These are phyloP conservation scores for Parazoanthus darwini DNA, from an alignment of 92 coral and sea anemone species.

Conservation along the genomic window DNA sequence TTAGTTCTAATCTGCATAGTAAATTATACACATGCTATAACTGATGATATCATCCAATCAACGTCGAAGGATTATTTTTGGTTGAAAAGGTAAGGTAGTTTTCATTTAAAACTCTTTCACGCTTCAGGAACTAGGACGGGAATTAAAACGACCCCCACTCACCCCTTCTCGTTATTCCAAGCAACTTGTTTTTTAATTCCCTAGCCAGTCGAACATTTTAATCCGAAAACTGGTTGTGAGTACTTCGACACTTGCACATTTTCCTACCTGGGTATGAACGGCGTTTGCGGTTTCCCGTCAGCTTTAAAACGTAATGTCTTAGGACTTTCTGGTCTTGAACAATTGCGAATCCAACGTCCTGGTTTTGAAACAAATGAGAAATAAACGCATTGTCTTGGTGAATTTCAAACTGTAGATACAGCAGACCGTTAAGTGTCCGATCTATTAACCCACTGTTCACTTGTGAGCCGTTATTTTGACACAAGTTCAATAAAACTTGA, in stretches of 20 bases:
- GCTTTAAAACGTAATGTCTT: conserved; percentile 34
- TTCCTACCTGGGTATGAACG: conserved; percentile 38
- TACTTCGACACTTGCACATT: neutral
- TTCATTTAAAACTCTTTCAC: no score
- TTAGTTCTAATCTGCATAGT: no score
- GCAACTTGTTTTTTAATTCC: no score
- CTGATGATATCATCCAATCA: no score
- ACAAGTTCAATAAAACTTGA: conserved; percentile 21
- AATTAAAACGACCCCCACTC: no score
- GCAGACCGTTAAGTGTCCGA: conserved; percentile 24
- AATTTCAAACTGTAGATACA: conserved; percentile 31
- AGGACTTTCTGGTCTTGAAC: neutral
- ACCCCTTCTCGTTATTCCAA: no score
- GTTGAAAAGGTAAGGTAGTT: no score
- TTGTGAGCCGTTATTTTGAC: conserved; percentile 22
- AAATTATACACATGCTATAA: no score
- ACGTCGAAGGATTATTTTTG: no score
- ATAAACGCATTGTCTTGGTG: conserved; percentile 12
- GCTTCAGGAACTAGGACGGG: no score
- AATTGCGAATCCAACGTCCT: conserved; percentile 34
- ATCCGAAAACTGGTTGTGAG: no score
- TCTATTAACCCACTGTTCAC: neutral
- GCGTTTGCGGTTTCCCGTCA: neutral
- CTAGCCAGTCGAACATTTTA: no score
- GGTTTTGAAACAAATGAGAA: conserved; percentile 2